Evolutionary conservation across 1,140 invertebrate species (phyloP).

Genomic region (Araneus ventricosus): DNA sequence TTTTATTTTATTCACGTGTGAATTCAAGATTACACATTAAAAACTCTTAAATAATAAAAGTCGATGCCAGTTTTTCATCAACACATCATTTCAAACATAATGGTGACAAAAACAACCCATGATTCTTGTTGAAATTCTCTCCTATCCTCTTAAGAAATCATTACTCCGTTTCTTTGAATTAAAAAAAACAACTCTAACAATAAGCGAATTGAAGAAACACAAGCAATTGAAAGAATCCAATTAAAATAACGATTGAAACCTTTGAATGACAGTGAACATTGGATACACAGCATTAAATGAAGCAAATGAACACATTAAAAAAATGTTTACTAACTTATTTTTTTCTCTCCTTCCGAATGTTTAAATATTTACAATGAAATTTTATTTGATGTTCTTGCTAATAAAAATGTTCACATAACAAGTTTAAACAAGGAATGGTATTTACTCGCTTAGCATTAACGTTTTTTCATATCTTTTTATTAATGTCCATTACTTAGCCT

Average conservation of each 20-base stretch:
- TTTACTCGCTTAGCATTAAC: constrained; percentile 1
- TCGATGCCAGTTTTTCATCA: too few species aligned
- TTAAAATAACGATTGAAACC: constrained; percentile 5
- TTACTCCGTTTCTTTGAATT: background rate
- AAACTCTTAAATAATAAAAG: too few species aligned
- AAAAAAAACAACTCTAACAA: background rate
- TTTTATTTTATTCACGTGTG: too few species aligned
- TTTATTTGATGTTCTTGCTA: background rate
- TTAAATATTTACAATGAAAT: constrained; percentile 49
- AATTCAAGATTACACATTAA: too few species aligned
- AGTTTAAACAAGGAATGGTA: constrained; percentile 13
- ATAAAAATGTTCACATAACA: constrained; percentile 44
- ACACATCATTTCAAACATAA: too few species aligned
- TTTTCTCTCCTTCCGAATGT: background rate
- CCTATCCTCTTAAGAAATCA: background rate
- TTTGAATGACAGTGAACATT: background rate
- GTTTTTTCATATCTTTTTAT: constrained; percentile 20
- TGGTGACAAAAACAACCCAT: background rate
- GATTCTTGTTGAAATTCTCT: background rate
- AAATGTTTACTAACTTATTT: background rate
- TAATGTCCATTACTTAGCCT: constrained; percentile 18
- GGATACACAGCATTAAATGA: background rate
- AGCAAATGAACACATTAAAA: background rate
- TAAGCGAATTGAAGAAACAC: background rate
- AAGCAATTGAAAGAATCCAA: background rate